Evolutionary conservation across 1,140 invertebrate genomes (phyloP).

Genomic region (Platyura marginata): DNA sequence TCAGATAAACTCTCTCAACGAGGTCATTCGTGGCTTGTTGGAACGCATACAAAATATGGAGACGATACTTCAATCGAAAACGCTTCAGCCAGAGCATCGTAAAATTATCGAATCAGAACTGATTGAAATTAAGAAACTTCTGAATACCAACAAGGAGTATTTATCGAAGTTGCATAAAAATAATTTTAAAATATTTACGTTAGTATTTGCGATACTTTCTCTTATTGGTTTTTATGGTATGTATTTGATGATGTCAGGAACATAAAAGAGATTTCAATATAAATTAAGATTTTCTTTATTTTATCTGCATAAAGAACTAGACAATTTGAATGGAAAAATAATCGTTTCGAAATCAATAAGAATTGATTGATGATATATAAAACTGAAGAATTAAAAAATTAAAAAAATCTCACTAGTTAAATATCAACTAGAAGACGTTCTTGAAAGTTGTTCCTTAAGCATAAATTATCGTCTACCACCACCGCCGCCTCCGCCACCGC

Average conservation of each 20-base stretch:
- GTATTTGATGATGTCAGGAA: slow-evolving; percentile 7
- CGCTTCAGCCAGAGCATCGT: background rate
- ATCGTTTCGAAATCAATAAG: background rate
- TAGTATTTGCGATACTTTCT: slow-evolving; percentile 6
- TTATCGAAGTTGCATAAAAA: slow-evolving; percentile 7
- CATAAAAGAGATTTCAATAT: background rate
- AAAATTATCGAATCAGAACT: slow-evolving; percentile 8
- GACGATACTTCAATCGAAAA: background rate
- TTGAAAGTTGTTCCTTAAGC: background rate
- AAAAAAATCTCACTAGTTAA: background rate
- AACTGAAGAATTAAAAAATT: background rate
- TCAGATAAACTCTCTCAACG: too few relatives aligned
- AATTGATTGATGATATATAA: background rate
- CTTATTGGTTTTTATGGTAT: slow-evolving; percentile 11
- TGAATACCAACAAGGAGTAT: slow-evolving; percentile 6
- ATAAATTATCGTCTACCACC: slow-evolving; percentile 33
- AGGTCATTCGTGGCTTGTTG: too few relatives aligned
- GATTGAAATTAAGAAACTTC: slow-evolving; percentile 7
- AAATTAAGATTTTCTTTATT: slow-evolving; percentile 3
- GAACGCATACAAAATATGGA: background rate
- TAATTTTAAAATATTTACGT: slow-evolving; percentile 7
- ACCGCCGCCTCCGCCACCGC: slow-evolving; percentile 20
- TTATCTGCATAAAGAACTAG: background rate
- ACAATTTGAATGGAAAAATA: background rate
- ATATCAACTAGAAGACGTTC: background rate